These are phyloP conservation scores for Macrotis lagotis DNA, from an alignment of 2,113 vertebrate genomes.

Conservation along the genomic window DNA sequence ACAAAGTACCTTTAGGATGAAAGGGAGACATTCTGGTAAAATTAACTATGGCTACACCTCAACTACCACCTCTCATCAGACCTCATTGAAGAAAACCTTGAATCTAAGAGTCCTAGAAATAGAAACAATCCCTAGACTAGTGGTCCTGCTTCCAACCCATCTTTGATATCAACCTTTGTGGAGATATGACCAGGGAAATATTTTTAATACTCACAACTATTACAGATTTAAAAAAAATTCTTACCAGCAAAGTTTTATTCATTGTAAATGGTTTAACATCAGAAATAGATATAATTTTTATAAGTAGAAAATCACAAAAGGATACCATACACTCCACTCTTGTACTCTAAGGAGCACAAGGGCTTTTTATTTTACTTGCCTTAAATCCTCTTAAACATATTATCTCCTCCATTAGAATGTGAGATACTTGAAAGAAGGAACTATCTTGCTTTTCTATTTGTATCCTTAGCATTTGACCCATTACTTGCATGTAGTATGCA, in stretches of 20 bases:
- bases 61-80: neutral
- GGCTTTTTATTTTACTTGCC: neutral
- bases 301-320: neutral
- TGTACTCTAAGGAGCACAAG: neutral
- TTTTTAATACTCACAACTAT: neutral
- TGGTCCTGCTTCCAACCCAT: neutral
- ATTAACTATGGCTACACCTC: neutral
- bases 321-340: neutral
- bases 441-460: no score
- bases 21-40: neutral
- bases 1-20: neutral
- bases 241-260: neutral
- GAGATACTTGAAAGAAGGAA: neutral
- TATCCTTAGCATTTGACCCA: no score
- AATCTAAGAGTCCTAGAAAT: neutral
- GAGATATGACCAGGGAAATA: neutral
- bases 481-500: no score
- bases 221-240: neutral
- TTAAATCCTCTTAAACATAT: neutral
- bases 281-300: neutral
- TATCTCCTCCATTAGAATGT: neutral
- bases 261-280: neutral
- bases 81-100: neutral
- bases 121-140: neutral
- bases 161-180: neutral